These are phyloP conservation scores for Apostichopus parvimensis DNA, from an alignment of 35 echinoderm and acorn worm genomes.

Conservation along the genomic window DNA sequence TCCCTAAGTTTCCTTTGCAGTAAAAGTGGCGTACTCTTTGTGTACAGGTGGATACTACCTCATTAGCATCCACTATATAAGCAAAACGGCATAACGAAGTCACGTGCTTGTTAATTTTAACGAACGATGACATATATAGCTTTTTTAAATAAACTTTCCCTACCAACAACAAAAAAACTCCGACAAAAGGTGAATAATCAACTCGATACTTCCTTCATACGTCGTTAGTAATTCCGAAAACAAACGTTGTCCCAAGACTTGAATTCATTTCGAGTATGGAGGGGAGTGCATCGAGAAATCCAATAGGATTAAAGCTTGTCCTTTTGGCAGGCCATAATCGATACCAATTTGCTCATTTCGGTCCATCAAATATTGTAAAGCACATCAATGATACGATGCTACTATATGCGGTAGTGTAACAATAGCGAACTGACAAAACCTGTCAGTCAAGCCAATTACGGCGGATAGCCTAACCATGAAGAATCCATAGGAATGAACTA, in stretches of 20 bases:
- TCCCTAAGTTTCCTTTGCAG: no score
- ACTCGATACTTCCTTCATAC: constrained; percentile 26
- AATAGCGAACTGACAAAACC: background rate
- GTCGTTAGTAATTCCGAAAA: constrained; percentile 24
- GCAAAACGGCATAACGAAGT: background rate
- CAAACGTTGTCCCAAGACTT: constrained; percentile 6
- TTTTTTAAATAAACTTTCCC: background rate
- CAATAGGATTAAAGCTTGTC: background rate
- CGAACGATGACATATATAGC: constrained; percentile 3
- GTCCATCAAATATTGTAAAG: constrained; percentile 32
- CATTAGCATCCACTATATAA: no score
- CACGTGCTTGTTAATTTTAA: constrained; percentile 19
- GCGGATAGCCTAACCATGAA: constrained; percentile 4
- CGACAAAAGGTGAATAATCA: background rate
- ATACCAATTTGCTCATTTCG: constrained; percentile 36
- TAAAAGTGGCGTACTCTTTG: no score
- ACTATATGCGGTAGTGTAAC: background rate
- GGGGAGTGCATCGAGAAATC: background rate
- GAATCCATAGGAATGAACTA: constrained; percentile 5
- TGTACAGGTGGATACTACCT: no score
- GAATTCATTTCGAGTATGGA: background rate
- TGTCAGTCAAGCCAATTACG: constrained; percentile 19
- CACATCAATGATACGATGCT: background rate
- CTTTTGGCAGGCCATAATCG: constrained; percentile 25
- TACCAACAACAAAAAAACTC: background rate